phyloP scores from a whole-genome alignment of 2,888 invertebrate species.

The Argyresthia albistria region DNA sequence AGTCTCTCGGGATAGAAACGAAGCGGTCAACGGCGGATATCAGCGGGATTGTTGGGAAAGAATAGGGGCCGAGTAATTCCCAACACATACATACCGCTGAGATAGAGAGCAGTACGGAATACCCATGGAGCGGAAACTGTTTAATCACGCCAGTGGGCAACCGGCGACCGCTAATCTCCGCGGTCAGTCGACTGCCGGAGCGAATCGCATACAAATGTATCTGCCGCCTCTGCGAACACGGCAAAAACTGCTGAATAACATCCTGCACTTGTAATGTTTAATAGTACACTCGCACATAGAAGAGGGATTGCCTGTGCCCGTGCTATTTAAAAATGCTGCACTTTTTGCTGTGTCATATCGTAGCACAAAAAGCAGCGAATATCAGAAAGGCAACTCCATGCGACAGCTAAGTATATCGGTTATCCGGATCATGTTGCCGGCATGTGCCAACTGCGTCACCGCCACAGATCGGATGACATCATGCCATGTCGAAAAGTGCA shows the following conservation, averaged over 20 bases:
- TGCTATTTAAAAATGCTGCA: not conserved
- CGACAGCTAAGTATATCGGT: constrained; percentile 18
- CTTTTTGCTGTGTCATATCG: not conserved
- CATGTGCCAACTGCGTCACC: constrained; percentile 58
- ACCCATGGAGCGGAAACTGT: constrained; percentile 46
- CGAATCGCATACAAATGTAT: constrained; percentile 63
- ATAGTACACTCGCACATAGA: constrained; percentile 17
- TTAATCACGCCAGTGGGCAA: constrained; percentile 49
- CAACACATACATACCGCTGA: constrained; percentile 16
- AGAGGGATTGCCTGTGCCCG: not conserved
- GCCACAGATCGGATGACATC: constrained; percentile 34
- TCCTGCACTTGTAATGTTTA: constrained; percentile 38
- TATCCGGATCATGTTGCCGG: constrained; percentile 31
- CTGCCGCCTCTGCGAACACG: constrained; percentile 22
- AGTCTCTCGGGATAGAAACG: constrained; percentile 9
- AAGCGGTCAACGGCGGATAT: not conserved
- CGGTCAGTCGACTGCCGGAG: constrained; percentile 45
- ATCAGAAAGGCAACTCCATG: too few relatives aligned
- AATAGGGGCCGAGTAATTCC: not conserved
- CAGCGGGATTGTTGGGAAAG: not conserved
- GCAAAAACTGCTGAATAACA: constrained; percentile 65
- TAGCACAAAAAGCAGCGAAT: not conserved
- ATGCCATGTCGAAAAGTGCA: constrained; percentile 19
- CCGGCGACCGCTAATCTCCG: constrained; percentile 51
- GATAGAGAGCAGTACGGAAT: constrained; percentile 20